Conservation (phyloP, 2,888 invertebrate species). For the Dasypogon diadema region DNA sequence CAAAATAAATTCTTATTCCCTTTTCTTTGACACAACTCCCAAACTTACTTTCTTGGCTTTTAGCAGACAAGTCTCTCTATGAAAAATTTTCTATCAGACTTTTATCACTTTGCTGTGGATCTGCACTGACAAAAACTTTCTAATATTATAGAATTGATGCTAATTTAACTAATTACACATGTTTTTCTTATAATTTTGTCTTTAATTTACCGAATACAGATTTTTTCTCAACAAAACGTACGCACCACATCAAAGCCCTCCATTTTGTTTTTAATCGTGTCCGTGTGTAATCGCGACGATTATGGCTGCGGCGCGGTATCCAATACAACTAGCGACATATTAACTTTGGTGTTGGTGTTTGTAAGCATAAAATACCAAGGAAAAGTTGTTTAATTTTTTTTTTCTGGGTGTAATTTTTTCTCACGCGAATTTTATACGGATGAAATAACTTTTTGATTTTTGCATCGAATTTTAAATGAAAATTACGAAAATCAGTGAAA, state of each 20-base stretch:
- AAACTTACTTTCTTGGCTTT: conserved; percentile 46
- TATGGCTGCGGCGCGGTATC: conserved; percentile 39
- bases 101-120: conserved; percentile 32
- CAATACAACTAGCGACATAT: conserved; percentile 45
- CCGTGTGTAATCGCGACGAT: conserved; percentile 42
- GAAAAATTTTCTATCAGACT: conserved; percentile 31
- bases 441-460: no score
- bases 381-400: conserved; percentile 10
- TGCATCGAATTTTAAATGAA: no score
- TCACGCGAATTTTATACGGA: no score
- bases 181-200: conserved; percentile 55
- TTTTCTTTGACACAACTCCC: neutral
- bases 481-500: no score
- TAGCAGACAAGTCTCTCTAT: conserved; percentile 36
- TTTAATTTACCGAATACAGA: conserved; percentile 66
- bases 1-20: conserved; percentile 25
- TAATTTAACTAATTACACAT: conserved; percentile 40
- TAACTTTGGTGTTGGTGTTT: conserved; percentile 38
- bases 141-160: conserved; percentile 7
- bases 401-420: neutral
- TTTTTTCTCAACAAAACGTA: conserved; percentile 66
- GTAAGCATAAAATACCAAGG: conserved; percentile 41
- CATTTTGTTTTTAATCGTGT: conserved; percentile 66
- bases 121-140: conserved; percentile 3
- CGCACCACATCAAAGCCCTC: conserved; percentile 70